These are phyloP conservation scores for Mobula hypostoma DNA, from an alignment of 2,113 vertebrate species.

Conservation along the genomic window DNA sequence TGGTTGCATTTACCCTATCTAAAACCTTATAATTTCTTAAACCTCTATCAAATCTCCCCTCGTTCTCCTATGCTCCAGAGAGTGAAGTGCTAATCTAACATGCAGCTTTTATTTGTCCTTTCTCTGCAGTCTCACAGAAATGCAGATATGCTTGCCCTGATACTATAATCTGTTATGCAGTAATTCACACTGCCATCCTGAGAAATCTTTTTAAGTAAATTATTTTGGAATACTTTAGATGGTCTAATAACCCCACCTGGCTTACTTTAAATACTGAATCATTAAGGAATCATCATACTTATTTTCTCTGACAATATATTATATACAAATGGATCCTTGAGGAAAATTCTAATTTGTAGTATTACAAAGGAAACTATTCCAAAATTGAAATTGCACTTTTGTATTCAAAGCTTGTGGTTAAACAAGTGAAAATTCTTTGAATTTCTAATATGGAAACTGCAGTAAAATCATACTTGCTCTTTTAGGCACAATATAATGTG, in stretches of 20 bases:
- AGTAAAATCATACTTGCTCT: not conserved
- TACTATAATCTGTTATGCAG: not conserved
- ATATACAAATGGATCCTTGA: not conserved
- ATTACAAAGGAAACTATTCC: not conserved
- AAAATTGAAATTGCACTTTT: not conserved
- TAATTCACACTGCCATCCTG: not conserved
- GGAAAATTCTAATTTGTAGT: not conserved
- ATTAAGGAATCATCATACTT: not conserved
- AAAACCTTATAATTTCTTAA: too few relatives aligned
- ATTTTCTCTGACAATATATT: not conserved
- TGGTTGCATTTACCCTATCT: too few relatives aligned
- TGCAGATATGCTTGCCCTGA: not conserved
- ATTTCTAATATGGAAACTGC: not conserved
- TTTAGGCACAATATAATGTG: slow-evolving; percentile 83
- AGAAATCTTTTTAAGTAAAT: not conserved
- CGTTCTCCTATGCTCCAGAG: too few relatives aligned
- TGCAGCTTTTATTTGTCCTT: not conserved
- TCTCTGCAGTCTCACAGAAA: not conserved
- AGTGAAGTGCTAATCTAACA: not conserved
- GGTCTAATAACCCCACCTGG: not conserved
- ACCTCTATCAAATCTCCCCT: too few relatives aligned
- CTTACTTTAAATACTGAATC: not conserved
- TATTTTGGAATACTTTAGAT: not conserved
- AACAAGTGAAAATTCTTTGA: not conserved
- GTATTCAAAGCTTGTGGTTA: too few relatives aligned